Percentiles rank a stretch among this genome's conserved stretches.
phyloP scores from a whole-genome alignment of 2,888 invertebrate species.

The Drosophila affinis region DNA sequence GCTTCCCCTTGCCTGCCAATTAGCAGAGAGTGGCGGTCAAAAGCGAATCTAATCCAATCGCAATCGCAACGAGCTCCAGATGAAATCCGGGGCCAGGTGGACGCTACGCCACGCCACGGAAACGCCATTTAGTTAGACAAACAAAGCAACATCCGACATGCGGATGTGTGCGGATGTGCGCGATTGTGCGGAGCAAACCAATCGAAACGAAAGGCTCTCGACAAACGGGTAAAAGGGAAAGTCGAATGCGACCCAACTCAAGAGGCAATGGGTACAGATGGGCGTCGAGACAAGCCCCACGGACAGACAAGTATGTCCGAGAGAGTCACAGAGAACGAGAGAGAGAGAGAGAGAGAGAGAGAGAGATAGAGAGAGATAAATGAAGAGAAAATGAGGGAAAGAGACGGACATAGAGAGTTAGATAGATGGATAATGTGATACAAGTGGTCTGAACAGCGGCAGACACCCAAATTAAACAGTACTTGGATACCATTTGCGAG shows the following conservation, averaged over 20 bases:
- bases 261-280: conserved; percentile 61
- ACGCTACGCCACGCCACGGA: conserved; percentile 33
- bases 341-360: neutral
- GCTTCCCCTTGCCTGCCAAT: conserved; percentile 1
- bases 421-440: conserved; percentile 6
- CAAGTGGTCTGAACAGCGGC: neutral
- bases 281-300: conserved; percentile 67
- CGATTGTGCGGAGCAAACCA: conserved; percentile 19
- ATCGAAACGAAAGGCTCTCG: conserved; percentile 61
- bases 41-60: conserved; percentile 63
- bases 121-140: conserved; percentile 56
- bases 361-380: conserved; percentile 2
- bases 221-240: conserved; percentile 41
- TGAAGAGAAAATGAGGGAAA: neutral
- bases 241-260: conserved; percentile 62
- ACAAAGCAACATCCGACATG: conserved; percentile 52
- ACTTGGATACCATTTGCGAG: neutral
- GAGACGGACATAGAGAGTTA: conserved; percentile 5
- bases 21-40: neutral
- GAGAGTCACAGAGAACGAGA: conserved; percentile 33
- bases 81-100: conserved; percentile 56
- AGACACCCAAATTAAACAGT: neutral
- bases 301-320: conserved; percentile 43
- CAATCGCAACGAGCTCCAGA: conserved; percentile 60
- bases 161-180: conserved; percentile 30